Evolutionary conservation across 2,797 vertebrate species (phyloP), one percentile per base, ranked within the genome.

Genomic region (Microctenopoma steveboyesi): DNA sequence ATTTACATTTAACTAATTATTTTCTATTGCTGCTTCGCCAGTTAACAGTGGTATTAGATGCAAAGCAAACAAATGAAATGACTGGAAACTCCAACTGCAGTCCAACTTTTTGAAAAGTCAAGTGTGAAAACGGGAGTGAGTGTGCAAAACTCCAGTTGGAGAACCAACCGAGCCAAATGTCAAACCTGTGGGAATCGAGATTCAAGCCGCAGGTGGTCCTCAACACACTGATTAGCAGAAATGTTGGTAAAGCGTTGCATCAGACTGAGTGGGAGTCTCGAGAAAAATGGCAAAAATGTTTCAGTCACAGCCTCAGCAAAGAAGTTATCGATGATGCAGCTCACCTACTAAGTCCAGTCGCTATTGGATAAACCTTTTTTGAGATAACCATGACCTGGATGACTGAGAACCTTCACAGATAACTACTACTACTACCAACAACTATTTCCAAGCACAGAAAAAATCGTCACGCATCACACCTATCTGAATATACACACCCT

Each of bases 281-380:
- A 47, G 46, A 0, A 9, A 64, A 70, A 37, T 40, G 49, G 51
- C 35, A 45, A 45, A 39, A 46, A 33, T 48, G 54, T 16, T 64
- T 74, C 22, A 48, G 39, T 47, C 22, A 16, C 47, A 22, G 45
- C 45, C 49, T 61, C 39, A 43, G 62, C 12, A 35, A 71, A 63
- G 61, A 25, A 49, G 2, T 47, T 42, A 25, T 16, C 7, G 0
- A 14, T 5, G 43, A 43, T 18, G 56, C 25, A 25, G 14, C 18
- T 18, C 18, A 18, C 18, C 18, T 18, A 18, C 18, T 18, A 18
- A 18, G 18, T 18, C 18, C 18, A 18, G 18, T 18, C 18, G 18
- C 18, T 18, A 18, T 18, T 18, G 18, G 18, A 18, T 18, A 18
- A 18, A 18, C 18, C 18, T 18, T 18, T 18, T 18, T 18, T 18